Percentiles rank a stretch among this genome's conserved stretches.
Conservation (phyloP, 2,113 vertebrate genomes). For the Pontoporia blainvillei region DNA sequence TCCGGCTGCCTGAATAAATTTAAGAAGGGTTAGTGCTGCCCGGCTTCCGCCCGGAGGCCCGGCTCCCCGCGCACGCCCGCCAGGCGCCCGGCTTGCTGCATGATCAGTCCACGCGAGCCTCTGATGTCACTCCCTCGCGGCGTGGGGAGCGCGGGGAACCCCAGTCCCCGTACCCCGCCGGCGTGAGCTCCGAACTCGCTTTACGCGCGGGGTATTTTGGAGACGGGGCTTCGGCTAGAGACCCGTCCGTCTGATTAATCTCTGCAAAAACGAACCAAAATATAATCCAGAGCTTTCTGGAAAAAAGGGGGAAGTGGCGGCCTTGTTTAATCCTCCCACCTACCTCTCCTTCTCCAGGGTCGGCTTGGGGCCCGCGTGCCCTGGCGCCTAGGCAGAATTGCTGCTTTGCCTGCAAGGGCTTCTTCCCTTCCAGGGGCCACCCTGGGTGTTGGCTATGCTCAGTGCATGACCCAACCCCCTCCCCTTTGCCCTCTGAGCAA, state of each 20-base stretch:
- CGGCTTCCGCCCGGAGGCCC: slow-evolving; percentile 18
- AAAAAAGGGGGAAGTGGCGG: fast-evolving
- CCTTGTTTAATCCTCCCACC: not conserved
- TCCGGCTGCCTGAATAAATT: slow-evolving; percentile 93
- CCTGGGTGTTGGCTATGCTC: not conserved
- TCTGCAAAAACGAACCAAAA: not conserved
- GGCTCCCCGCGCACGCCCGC: not conserved
- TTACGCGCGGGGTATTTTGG: not conserved
- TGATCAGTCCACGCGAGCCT: slow-evolving; percentile 41
- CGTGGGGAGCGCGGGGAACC: slow-evolving; percentile 25
- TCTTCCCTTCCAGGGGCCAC: not conserved
- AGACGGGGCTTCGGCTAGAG: not conserved
- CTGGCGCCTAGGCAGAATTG: not conserved
- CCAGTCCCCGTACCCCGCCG: not conserved
- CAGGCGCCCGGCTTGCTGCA: slow-evolving; percentile 49
- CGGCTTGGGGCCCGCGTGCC: not conserved
- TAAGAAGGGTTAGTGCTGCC: slow-evolving; percentile 90
- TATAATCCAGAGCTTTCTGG: not conserved
- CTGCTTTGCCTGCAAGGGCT: not conserved
- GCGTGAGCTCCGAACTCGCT: not conserved
- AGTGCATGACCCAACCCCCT: not conserved
- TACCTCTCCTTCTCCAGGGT: not conserved
- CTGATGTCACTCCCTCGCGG: slow-evolving; percentile 29
- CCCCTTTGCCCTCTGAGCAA: not conserved
- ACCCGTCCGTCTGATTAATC: not conserved